Percentiles rank a stretch among this genome's conserved stretches.
phyloP scores from a whole-genome alignment of 2,113 vertebrate species.

The Pao palembangensis region DNA sequence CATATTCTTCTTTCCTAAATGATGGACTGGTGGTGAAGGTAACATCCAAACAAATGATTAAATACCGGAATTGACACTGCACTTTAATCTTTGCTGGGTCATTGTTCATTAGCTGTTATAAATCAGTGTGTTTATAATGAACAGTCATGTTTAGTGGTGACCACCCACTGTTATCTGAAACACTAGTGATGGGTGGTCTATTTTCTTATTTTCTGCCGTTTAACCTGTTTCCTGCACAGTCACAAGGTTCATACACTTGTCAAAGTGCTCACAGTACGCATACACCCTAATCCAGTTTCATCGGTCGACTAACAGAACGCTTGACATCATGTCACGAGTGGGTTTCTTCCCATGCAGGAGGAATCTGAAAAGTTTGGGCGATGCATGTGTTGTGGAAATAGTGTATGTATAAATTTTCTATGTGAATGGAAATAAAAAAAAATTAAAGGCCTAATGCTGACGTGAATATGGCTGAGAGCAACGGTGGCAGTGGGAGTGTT shows the following conservation, averaged over 20 bases:
- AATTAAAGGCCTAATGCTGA: conserved; percentile 42
- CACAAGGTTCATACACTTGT: conserved; percentile 2
- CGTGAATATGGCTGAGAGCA: background rate
- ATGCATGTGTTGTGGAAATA: conserved; percentile 45
- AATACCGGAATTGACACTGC: conserved; percentile 13
- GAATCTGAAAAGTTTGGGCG: conserved; percentile 21
- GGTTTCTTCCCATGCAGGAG: conserved; percentile 24
- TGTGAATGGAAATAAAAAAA: conserved; percentile 65
- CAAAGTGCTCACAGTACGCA: conserved; percentile 24
- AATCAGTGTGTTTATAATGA: conserved; percentile 5
- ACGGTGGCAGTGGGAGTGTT: background rate
- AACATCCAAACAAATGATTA: conserved; percentile 32
- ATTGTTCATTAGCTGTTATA: conserved; percentile 11
- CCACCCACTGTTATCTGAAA: conserved; percentile 25
- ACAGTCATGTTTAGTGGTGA: conserved; percentile 21
- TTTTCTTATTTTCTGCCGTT: conserved; percentile 43
- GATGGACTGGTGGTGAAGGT: conserved; percentile 17
- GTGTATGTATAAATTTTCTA: conserved; percentile 60
- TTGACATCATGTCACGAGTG: conserved; percentile 17
- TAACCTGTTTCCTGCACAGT: conserved; percentile 36
- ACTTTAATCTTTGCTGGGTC: conserved; percentile 17
- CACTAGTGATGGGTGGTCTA: conserved; percentile 38
- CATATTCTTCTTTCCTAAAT: conserved; percentile 36
- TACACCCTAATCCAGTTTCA: conserved; percentile 4
- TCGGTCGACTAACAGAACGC: conserved; percentile 11